Evolutionary conservation across 1,140 invertebrate species (phyloP), one percentile per base, ranked within the genome.

Genomic region (Tetramorium simillimum): DNA sequence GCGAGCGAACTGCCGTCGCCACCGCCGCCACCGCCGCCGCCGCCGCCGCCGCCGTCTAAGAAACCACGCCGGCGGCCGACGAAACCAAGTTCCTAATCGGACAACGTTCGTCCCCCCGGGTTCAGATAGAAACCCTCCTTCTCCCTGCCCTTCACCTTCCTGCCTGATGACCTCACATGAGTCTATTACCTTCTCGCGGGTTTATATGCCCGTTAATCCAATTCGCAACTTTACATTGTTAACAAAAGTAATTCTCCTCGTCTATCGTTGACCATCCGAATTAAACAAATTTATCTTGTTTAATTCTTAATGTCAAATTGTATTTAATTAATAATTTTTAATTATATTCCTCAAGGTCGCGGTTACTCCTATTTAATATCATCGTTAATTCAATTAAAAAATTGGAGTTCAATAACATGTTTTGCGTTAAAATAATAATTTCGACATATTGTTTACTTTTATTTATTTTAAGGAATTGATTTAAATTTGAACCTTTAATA

Each of bases 1-100:
- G 89, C 88, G 85, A 85, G 84, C 65, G 85, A 58, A 86, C 75
- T 51, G 62, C 63, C 40, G 75, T 43, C 72, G 24, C 53, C 49
- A 53, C 84, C 51, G 63, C 58, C 58, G 46, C 76, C 49, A 69
- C 80, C 60, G 16, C 56, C 51, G 62, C 70, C 28, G 46, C 73
- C 73, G 63, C 51, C 65, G 73, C 65, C 63, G 91, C 75, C 78
- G 77, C 78, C 72, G 89, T 88, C 82, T 90, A 70, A 86, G 89
- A 91, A 90, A 90, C 77, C 85, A 89, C 85, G 88, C 86, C 78
- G 60, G 78, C 77, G 63, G 77, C 63, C 49, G 88, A 89, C 89
- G 85, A 87, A 89, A 90, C 88, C 80, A 88, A 90, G 89, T 89
- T 80, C 75, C 88, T 89, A 85, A 80, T 82, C 88, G 87, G 75